These are phyloP conservation scores for Atethmia centrago DNA, from an alignment of 2,888 invertebrate species.

Conservation along the genomic window DNA sequence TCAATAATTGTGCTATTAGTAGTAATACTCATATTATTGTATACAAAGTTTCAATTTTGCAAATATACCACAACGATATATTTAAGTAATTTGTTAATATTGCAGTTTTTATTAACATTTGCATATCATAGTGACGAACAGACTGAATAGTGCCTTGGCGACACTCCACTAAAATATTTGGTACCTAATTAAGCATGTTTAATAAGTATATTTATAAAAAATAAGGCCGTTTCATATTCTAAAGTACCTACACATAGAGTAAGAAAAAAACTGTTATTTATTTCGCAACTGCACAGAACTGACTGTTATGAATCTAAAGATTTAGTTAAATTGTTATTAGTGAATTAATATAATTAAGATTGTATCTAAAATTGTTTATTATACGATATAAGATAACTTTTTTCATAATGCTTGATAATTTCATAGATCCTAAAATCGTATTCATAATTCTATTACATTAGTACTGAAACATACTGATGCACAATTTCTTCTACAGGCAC, in stretches of 20 bases:
- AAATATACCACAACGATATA: background rate
- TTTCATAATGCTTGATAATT: conserved; percentile 21
- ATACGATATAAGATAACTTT: conserved; percentile 20
- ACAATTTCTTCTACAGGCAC: conserved; percentile 73
- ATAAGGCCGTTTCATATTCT: background rate
- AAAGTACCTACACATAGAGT: background rate
- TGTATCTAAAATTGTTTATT: conserved; percentile 30
- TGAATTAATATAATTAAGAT: conserved; percentile 21
- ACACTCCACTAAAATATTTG: conserved; percentile 12
- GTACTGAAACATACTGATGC: conserved; percentile 42
- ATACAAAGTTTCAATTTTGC: background rate
- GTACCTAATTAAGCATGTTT: conserved; percentile 11
- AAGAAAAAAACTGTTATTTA: conserved; percentile 9
- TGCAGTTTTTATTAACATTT: background rate
- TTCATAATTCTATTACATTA: background rate
- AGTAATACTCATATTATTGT: background rate
- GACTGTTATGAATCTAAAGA: conserved; percentile 37
- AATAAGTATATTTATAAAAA: background rate
- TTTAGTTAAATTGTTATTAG: conserved; percentile 39
- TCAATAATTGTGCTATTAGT: conserved; percentile 20
- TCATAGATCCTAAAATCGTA: background rate
- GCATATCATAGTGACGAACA: background rate
- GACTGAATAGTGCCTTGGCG: conserved; percentile 55
- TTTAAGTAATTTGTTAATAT: conserved; percentile 7
- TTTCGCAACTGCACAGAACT: conserved; percentile 9